A percentile compares a stretch with the other conserved stretches of the same genome.
Evolutionary conservation across 2,113 vertebrate genomes (phyloP).

Genomic region (Aphelocoma coerulescens): DNA sequence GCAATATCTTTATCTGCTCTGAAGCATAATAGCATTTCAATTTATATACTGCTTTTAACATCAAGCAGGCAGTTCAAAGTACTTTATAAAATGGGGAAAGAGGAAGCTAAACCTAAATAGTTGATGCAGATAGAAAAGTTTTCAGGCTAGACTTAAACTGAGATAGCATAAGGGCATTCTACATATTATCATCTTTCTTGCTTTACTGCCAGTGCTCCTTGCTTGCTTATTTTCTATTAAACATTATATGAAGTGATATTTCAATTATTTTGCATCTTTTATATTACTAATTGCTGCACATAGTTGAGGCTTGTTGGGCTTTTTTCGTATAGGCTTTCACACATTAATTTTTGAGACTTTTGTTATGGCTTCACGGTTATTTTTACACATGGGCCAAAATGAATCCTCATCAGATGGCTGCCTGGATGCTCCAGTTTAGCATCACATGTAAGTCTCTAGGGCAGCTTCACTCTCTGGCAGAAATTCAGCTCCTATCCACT

Average conservation of each 20-base stretch:
- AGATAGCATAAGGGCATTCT: not conserved
- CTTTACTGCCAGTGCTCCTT: not conserved
- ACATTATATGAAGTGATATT: not conserved
- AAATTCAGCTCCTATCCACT: not conserved
- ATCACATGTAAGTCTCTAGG: not conserved
- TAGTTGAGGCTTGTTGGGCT: not conserved
- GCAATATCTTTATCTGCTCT: slow-evolving; percentile 57
- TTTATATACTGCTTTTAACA: slow-evolving; percentile 57
- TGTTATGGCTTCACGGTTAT: not conserved
- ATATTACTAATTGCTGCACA: not conserved
- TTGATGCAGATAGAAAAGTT: slow-evolving; percentile 21
- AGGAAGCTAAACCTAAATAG: slow-evolving; percentile 30
- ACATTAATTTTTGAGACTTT: not conserved
- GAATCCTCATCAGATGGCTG: not conserved
- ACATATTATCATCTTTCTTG: not conserved
- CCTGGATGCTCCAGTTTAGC: not conserved
- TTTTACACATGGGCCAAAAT: not conserved
- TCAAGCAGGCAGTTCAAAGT: slow-evolving; percentile 54
- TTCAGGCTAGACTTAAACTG: slow-evolving; percentile 5
- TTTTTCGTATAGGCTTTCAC: not conserved
- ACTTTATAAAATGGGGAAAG: slow-evolving; percentile 38
- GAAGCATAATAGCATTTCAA: slow-evolving; percentile 54
- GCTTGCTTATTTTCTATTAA: not conserved
- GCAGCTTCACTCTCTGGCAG: not conserved
- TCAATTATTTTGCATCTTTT: not conserved